A percentile compares a stretch with the other conserved stretches of the same genome.
phyloP scores from a whole-genome alignment of 1,140 invertebrate species.

The Mactra quadrangularis region DNA sequence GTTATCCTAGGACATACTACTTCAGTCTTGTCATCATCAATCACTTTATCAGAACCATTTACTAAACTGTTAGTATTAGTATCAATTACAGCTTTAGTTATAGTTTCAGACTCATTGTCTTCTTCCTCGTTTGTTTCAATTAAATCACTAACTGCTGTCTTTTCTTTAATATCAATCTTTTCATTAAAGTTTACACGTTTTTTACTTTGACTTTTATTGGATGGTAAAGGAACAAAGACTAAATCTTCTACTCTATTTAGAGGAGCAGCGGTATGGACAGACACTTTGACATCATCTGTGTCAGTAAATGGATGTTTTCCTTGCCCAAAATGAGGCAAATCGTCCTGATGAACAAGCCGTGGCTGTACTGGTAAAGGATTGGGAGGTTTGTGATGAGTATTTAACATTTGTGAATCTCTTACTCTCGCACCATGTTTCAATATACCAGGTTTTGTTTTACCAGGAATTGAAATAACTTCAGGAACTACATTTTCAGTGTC shows the following conservation, averaged over 20 bases:
- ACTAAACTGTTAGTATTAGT: background rate
- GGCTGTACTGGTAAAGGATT: background rate
- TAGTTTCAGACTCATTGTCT: background rate
- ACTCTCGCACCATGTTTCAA: slow-evolving; percentile 34
- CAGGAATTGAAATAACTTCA: slow-evolving; percentile 15
- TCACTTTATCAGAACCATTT: background rate
- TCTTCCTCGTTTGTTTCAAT: background rate
- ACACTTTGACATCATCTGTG: slow-evolving; percentile 32
- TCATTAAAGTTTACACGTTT: slow-evolving; percentile 51
- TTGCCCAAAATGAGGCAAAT: slow-evolving; percentile 22
- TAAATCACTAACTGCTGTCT: slow-evolving; percentile 10
- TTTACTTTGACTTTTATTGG: background rate
- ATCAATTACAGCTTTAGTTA: too few relatives aligned
- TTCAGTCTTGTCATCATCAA: background rate
- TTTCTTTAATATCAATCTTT: slow-evolving; percentile 41
- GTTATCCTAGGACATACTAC: background rate
- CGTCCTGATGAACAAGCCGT: slow-evolving; percentile 43
- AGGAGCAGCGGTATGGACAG: slow-evolving; percentile 22
- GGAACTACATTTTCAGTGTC: slow-evolving; percentile 8
- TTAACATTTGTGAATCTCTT: background rate
- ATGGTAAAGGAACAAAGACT: slow-evolving; percentile 43
- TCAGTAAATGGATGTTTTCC: background rate
- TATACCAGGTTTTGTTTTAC: slow-evolving; percentile 36
- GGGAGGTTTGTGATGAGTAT: background rate
- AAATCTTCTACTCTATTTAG: slow-evolving; percentile 32